Evolutionary conservation across 1,140 invertebrate genomes (phyloP), one percentile per base, ranked within the genome.

Genomic region (Drosophila tsacasi): DNA sequence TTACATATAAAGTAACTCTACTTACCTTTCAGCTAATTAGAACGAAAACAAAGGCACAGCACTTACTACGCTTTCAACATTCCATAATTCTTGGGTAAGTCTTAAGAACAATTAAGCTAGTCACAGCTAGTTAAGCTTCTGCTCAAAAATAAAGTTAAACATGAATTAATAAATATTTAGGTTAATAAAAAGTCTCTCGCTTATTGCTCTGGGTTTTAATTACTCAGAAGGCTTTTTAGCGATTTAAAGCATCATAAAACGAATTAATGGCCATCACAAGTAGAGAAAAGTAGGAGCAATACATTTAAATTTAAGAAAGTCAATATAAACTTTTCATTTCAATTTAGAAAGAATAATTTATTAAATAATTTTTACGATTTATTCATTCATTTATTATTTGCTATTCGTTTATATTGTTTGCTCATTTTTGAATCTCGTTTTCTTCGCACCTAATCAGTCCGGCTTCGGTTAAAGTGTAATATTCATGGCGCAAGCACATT

Each of bases 401-500:
- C 6, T 50, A n/a, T 12, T 27, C 27, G 12, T n/a, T 50, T 50
- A 27, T 50, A 49, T 27, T n/a, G 10, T 12, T n/a, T n/a, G 2
- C 5, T 49, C n/a, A 1, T 27, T 47, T 27, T 6, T 5, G 5
- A 27, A 50, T 30, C 19, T 7, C 2, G 5, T 4, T 30, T 19
- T 13, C 30, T 30, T 32, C 5, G 17, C 27, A 32, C 5, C 10
- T 4, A 0, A 19, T 19, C 27, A 30, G 2, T 27, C 27, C 49
- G 13, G 13, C 27, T 52, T 52, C 12, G 50, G 10, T 23, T n/a
- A 7, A 13, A n/a, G 35, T 39, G 2, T 39, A 39, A 6, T 39
- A 57, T 39, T 32, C 23, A 15, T 50, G 55, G 62, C 69, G 35
- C 46, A 21, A 39, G 72, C 44, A 61, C 74, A 68, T 67, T 68